Percentiles rank a stretch among this genome's conserved stretches.
Evolutionary conservation across 2,113 vertebrate genomes (phyloP).

Genomic region (Pollachius pollachius): DNA sequence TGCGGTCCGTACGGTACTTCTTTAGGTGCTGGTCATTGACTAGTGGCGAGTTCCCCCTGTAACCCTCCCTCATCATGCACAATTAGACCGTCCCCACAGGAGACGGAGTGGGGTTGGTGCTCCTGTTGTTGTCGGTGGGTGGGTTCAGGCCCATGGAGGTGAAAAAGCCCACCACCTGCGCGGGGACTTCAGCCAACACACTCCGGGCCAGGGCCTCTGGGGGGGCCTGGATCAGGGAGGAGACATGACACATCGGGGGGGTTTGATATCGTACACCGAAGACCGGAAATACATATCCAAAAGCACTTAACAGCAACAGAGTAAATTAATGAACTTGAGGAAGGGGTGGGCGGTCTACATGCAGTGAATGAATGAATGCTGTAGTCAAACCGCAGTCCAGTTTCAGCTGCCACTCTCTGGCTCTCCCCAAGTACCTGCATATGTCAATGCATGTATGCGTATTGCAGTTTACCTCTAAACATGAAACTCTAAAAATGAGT

Average conservation of each 20-base stretch:
- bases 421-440: too few relatives aligned
- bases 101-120: constrained; percentile 25
- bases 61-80: background rate
- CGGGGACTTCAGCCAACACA: constrained; percentile 74
- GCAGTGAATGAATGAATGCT: too few relatives aligned
- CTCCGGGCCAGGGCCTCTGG: constrained; percentile 66
- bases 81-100: constrained; percentile 34
- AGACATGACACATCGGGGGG: background rate
- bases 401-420: background rate
- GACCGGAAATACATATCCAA: background rate
- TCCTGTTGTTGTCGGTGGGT: constrained; percentile 27
- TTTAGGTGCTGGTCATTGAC: too few relatives aligned
- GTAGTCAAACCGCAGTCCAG: background rate
- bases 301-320: background rate
- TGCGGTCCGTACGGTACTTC: too few relatives aligned
- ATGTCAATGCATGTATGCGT: too few relatives aligned
- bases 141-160: constrained; percentile 66
- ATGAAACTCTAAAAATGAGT: too few relatives aligned
- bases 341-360: background rate
- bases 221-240: constrained; percentile 46
- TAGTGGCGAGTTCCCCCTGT: background rate
- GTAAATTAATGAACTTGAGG: too few relatives aligned
- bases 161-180: constrained; percentile 69
- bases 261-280: background rate
- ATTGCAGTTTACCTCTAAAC: too few relatives aligned